These are phyloP conservation scores for Lordiphosa fenestrarum DNA, from an alignment of 2,888 invertebrate genomes.

Conservation along the genomic window DNA sequence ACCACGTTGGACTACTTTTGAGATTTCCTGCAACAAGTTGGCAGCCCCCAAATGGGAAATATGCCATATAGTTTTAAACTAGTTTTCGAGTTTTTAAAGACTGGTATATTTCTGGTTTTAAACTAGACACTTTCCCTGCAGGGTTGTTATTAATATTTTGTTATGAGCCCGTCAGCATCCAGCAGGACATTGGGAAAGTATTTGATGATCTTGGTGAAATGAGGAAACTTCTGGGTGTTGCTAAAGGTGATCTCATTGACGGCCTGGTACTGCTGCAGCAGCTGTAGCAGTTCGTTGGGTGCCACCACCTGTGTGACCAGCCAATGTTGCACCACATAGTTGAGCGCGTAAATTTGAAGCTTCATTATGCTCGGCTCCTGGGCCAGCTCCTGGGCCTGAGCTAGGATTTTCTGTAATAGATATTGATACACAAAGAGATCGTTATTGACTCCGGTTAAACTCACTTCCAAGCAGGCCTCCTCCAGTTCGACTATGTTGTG, in stretches of 20 bases:
- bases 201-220: conserved; percentile 46
- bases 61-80: no score
- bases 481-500: conserved; percentile 48
- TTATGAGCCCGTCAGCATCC: conserved; percentile 38
- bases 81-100: no score
- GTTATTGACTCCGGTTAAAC: not conserved
- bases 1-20: no score
- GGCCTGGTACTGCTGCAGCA: conserved; percentile 38
- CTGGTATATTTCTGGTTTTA: no score
- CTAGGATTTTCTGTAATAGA: conserved; percentile 44
- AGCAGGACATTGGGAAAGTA: conserved; percentile 42
- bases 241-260: conserved; percentile 37
- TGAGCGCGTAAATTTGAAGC: conserved; percentile 45
- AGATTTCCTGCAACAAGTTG: conserved; percentile 1
- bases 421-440: not conserved
- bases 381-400: conserved; percentile 5
- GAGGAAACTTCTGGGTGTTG: conserved; percentile 37
- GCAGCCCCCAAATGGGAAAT: conserved; percentile 1
- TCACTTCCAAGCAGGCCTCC: conserved; percentile 34
- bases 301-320: conserved; percentile 19
- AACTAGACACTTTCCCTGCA: no score
- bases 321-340: conserved; percentile 46
- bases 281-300: conserved; percentile 18
- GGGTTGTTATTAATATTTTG: conserved; percentile 4
- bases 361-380: conserved; percentile 23